phyloP scores from a whole-genome alignment of 2,113 vertebrate genomes.

The Lepidothrix coronata region DNA sequence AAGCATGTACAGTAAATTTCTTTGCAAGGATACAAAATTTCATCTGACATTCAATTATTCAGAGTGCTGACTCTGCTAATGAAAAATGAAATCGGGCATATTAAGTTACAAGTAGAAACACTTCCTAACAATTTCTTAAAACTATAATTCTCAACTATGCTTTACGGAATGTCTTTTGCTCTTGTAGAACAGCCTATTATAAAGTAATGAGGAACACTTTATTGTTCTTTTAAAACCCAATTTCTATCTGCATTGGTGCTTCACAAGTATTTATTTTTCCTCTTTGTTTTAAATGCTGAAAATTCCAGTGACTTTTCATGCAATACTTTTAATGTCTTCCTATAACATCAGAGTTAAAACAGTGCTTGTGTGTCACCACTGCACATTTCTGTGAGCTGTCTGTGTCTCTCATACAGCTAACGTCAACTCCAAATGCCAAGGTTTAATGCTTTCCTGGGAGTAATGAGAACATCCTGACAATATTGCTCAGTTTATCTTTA shows the following conservation, averaged over 20 bases:
- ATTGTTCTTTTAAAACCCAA: neutral
- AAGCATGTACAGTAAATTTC: neutral
- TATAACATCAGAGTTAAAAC: neutral
- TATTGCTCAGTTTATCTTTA: neutral
- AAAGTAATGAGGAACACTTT: neutral
- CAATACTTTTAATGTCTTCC: neutral
- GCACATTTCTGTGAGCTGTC: neutral
- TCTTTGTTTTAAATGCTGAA: neutral
- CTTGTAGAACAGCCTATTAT: neutral
- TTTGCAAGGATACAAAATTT: neutral
- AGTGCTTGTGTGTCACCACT: neutral
- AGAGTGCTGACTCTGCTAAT: conserved; percentile 32
- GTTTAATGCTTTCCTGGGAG: neutral
- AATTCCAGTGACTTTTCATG: neutral
- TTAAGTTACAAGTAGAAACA: neutral
- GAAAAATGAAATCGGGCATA: conserved; percentile 25
- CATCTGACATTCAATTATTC: conserved; percentile 30
- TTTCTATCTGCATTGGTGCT: neutral
- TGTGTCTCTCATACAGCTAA: rapidly evolving
- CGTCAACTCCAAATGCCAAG: neutral
- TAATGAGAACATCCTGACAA: neutral
- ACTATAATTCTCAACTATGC: neutral
- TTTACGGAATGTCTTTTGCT: neutral
- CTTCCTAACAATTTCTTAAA: neutral
- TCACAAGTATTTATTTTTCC: neutral